A percentile compares a stretch with the other conserved stretches of the same genome.
Evolutionary conservation across 30 jellyfish, hydroid and myxozoan species (phyloP).

Genomic region (Turritopsis dohrnii): DNA sequence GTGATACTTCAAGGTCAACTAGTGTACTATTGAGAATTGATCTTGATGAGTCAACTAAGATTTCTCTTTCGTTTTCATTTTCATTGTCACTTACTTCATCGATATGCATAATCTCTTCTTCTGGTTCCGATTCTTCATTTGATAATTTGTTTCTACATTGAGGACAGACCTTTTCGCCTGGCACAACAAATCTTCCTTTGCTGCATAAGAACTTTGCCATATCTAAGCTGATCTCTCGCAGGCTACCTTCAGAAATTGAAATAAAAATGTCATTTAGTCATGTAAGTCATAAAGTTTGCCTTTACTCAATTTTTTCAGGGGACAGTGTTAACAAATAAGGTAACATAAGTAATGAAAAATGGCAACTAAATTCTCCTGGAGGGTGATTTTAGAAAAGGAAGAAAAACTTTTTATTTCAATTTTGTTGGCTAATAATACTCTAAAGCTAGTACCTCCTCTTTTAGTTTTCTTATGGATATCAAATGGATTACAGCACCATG

Average conservation of each 20-base stretch:
- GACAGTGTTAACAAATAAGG: neutral
- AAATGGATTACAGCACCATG: conserved; percentile 34
- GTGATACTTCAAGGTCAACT: neutral
- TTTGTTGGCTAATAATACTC: neutral
- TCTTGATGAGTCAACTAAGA: neutral
- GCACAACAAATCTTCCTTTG: neutral
- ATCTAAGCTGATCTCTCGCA: neutral
- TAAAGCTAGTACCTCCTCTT: neutral
- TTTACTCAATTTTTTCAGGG: neutral
- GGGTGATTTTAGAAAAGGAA: neutral
- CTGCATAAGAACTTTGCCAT: conserved; percentile 2
- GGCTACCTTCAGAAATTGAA: neutral
- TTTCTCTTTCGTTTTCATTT: neutral
- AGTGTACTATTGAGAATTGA: neutral
- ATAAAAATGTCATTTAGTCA: no score
- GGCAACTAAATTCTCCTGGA: no score
- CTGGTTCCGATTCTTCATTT: neutral
- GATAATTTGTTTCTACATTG: neutral
- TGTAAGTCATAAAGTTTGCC: no score
- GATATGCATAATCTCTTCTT: neutral
- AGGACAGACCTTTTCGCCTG: conserved; percentile 10
- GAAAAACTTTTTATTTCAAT: neutral
- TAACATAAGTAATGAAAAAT: no score
- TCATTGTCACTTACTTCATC: neutral
- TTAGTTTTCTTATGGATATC: neutral